Percentiles rank a stretch among this genome's conserved stretches.
Conservation (phyloP, 2,113 vertebrate species). For the Platycercus adscitus region DNA sequence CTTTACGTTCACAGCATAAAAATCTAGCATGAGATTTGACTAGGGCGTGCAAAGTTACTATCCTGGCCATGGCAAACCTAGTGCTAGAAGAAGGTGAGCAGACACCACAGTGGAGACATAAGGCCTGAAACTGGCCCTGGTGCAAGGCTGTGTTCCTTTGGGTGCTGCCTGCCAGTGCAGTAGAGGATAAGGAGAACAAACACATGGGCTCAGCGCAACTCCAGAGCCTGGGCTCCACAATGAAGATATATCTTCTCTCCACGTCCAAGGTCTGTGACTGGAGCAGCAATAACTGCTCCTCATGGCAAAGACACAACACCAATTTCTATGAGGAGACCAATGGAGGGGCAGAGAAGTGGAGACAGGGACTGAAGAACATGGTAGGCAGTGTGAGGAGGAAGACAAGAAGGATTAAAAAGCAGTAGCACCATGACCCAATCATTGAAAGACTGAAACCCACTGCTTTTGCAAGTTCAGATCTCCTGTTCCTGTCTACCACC, state of each 20-base stretch:
- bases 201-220: rapidly evolving
- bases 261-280: too few species aligned
- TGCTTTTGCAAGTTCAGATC: neutral
- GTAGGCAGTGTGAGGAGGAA: neutral
- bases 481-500: neutral
- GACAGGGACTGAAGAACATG: neutral
- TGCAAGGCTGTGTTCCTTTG: neutral
- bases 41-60: neutral
- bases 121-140: neutral
- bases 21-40: neutral
- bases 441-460: neutral
- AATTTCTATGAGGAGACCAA: neutral
- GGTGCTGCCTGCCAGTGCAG: neutral
- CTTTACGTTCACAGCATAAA: neutral
- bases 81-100: neutral
- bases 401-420: neutral
- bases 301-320: neutral
- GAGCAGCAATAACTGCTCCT: neutral
- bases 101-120: rapidly evolving
- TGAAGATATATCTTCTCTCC: neutral
- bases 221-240: neutral
- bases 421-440: neutral
- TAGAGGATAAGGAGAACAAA: neutral
- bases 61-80: neutral
- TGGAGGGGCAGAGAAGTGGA: neutral